Base-by-base conservation (phyloP, 1,140 invertebrate species). In the Drosophila albomicans region DNA sequence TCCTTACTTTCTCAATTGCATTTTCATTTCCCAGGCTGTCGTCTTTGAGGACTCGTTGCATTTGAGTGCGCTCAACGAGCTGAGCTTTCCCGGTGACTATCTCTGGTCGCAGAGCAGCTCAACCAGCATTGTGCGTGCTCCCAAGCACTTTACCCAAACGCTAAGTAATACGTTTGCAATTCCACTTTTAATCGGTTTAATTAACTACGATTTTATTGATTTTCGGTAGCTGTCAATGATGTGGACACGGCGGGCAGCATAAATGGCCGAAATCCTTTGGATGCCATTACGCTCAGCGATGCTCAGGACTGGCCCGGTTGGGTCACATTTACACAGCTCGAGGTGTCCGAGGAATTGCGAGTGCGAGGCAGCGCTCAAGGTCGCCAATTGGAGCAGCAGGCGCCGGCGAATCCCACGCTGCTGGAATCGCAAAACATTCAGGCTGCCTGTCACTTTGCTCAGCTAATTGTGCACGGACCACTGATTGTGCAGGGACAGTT, bases 61-160 rank as follows among this genome's bases (percentile, higher is more conserved):
- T 16, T 81, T 92, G 15, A 69, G 78, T 13, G 74, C 75, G 30
- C 82, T 94, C n/a, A 94, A 94, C 74, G 72, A 79, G 8, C 65
- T 94, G 2, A 88, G 76, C 64, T 94, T 93, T 78, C 94, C 94
- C 0, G 78, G 92, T 10, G 93, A 93, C 13, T 94, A 91, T 67
- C 72, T 94, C 0, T 90, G 91, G 69, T 79, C 82, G 1, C 89
- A 82, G 54, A 87, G 80, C 35, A 81, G 80, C 5, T 54, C 76
- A n/a, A 75, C 85, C 13, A 82, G 65, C 15, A 74, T 82, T 11
- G 78, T 93, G n/a, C 70, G 75, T 51, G 92, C 91, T 0, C 67
- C 80, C 38, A 94, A 94, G 72, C 86, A 79, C 54, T 94, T 94
- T 62, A 79, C 28, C 2, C 64, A 72, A 25, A 86, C 73, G 0